phyloP scores from a whole-genome alignment of 2,888 invertebrate species.

The Pollenia amentaria region DNA sequence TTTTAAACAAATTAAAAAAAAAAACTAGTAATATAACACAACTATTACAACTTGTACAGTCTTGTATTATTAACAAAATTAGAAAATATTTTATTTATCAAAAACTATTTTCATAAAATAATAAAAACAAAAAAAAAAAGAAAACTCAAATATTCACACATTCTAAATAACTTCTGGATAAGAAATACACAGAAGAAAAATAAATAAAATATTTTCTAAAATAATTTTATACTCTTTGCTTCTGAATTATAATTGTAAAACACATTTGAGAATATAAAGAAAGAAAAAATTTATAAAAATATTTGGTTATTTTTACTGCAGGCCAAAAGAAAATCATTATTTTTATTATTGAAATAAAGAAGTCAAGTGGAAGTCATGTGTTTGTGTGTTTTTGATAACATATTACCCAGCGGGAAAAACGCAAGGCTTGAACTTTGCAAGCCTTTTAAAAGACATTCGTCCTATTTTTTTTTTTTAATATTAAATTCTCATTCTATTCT shows the following conservation, averaged over 20 bases:
- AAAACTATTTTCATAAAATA: constrained; percentile 31
- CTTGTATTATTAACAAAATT: constrained; percentile 51
- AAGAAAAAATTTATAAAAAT: constrained; percentile 2
- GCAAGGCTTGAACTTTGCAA: too few species aligned
- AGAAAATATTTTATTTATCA: constrained; percentile 58
- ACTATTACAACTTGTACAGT: constrained; percentile 1
- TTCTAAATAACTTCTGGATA: constrained; percentile 19
- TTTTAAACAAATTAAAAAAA: constrained; percentile 1
- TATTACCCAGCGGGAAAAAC: background rate
- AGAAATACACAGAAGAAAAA: constrained; percentile 8
- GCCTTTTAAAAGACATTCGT: too few species aligned
- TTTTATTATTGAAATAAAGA: constrained; percentile 23
- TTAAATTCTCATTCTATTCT: too few species aligned
- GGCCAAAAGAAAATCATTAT: constrained; percentile 56
- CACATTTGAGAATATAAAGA: constrained; percentile 5
- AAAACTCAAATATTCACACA: constrained; percentile 38
- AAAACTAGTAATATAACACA: background rate
- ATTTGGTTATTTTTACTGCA: constrained; percentile 22
- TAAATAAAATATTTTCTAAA: constrained; percentile 51
- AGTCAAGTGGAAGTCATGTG: constrained; percentile 8
- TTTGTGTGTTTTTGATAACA: background rate
- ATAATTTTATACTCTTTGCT: constrained; percentile 29
- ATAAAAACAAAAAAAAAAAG: background rate
- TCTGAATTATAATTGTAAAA: constrained; percentile 5
- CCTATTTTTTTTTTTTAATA: too few species aligned